Conservation (phyloP, 2,797 vertebrate species). For the Halcyon leucocephala region DNA sequence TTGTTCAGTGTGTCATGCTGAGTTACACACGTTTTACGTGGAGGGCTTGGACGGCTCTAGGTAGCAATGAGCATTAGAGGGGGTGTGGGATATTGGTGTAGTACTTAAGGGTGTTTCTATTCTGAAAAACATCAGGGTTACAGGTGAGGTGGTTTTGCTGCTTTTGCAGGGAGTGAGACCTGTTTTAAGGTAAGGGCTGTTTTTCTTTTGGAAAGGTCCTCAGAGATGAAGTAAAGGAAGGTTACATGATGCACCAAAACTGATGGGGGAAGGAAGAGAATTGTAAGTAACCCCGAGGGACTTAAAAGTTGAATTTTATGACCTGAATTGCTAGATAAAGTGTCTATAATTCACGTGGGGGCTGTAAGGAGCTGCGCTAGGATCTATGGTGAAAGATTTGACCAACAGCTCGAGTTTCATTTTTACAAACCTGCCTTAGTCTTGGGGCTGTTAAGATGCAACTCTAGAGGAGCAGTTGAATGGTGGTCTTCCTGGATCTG, state of each 20-base stretch:
- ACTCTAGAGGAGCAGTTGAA: background rate
- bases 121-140: background rate
- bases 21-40: background rate
- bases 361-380: background rate
- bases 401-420: background rate
- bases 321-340: background rate
- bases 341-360: background rate
- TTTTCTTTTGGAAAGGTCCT: background rate
- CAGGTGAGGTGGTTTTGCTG: background rate
- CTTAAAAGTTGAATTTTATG: background rate
- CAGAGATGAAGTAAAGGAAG: background rate
- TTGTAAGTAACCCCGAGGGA: background rate
- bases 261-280: background rate
- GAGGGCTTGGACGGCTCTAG: background rate
- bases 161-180: background rate
- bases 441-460: background rate
- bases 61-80: background rate
- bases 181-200: background rate
- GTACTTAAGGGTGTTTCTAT: background rate
- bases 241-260: background rate
- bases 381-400: background rate
- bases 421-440: background rate
- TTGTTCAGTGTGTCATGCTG: background rate
- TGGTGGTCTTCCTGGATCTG: constrained; percentile 11
- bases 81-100: background rate